Evolutionary conservation across 2,113 vertebrate species (phyloP).

Genomic region (Centropus bengalensis): DNA sequence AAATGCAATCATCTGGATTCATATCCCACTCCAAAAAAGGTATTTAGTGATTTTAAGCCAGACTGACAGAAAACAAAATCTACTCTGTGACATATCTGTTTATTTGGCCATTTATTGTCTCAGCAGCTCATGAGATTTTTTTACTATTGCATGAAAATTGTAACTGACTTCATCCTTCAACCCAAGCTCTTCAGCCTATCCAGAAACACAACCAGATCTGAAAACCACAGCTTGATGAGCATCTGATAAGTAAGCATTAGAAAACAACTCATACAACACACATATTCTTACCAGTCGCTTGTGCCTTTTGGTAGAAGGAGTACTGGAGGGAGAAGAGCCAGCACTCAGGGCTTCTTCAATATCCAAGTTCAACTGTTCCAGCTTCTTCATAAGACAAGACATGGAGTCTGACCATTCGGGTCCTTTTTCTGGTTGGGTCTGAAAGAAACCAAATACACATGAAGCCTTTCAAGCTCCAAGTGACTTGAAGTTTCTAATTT

Average conservation of each 20-base stretch:
- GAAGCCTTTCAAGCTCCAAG: background rate
- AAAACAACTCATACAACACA: rapidly evolving
- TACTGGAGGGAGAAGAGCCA: constrained; percentile 78
- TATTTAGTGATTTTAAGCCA: background rate
- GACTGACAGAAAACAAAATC: background rate
- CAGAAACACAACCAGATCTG: background rate
- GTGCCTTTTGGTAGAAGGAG: constrained; percentile 71
- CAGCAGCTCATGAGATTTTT: background rate
- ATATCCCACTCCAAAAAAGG: background rate
- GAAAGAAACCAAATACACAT: constrained; percentile 1
- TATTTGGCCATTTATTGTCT: background rate
- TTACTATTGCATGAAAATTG: background rate
- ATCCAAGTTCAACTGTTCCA: constrained; percentile 86
- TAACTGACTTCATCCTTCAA: background rate
- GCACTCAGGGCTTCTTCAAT: constrained; percentile 87
- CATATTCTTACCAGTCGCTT: constrained; percentile 75
- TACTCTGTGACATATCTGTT: background rate
- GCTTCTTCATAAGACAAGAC: constrained; percentile 85
- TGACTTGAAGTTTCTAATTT: background rate
- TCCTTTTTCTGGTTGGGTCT: constrained; percentile 47
- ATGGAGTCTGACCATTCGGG: constrained; percentile 85
- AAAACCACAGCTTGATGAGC: background rate
- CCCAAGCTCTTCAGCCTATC: background rate
- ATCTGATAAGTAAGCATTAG: background rate
- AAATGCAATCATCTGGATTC: background rate